Evolutionary conservation across 2,113 vertebrate species (phyloP).

Genomic region (Nyctereutes procyonoides): DNA sequence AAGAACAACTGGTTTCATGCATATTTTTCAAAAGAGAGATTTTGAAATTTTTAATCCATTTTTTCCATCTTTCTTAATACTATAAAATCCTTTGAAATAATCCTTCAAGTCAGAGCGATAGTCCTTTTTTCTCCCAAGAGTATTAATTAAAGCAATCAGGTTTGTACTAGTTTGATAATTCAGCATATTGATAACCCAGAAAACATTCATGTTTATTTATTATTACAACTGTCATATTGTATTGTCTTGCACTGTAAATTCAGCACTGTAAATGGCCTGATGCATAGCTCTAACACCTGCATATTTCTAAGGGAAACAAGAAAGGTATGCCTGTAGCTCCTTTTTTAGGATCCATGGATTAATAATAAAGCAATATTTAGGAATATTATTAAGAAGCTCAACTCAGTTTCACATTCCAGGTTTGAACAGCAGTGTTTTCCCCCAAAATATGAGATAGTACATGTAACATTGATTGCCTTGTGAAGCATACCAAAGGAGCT

Average conservation of each 20-base stretch:
- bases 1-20: neutral
- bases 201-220: neutral
- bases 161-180: conserved; percentile 10
- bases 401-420: neutral
- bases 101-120: conserved; percentile 1
- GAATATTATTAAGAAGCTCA: neutral
- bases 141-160: neutral
- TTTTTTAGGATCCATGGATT: neutral
- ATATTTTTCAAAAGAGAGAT: conserved; percentile 31
- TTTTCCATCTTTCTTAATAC: neutral
- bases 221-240: conserved; percentile 40
- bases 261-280: neutral
- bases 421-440: neutral
- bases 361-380: conserved; percentile 8
- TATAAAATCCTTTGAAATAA: conserved; percentile 35
- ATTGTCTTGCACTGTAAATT: conserved; percentile 2
- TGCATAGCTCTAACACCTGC: neutral
- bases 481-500: neutral
- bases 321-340: neutral
- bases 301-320: conserved; percentile 48
- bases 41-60: neutral
- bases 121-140: neutral
- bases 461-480: neutral
- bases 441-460: neutral
- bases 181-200: neutral